Evolutionary conservation across 2,113 vertebrate genomes (phyloP), one percentile per base, ranked within the genome.

Genomic region (Leiothrix lutea): DNA sequence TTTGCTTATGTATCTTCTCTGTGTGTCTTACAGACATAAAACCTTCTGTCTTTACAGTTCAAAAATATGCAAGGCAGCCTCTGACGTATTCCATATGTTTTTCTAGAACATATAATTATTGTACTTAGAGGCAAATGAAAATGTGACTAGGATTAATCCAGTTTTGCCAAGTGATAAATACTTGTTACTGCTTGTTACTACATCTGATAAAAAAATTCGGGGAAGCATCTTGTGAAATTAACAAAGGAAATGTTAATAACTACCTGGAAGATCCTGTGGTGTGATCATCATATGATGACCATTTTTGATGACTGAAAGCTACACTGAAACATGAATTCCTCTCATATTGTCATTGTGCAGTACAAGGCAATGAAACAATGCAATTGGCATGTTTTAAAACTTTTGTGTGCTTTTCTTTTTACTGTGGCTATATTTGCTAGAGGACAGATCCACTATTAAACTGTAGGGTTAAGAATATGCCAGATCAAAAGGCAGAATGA

Each of bases 51-150:
- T 72, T 77, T 36, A 44, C 13, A 38, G 23, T 50, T 73, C 23
- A 87, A 71, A 93, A 62, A 53, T 40, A 64, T 12, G 13, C 36
- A 79, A 57, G 26, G 47, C 50, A 74, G 24, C 23, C 26, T 82
- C 24, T 6, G 1, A 36, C 0, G 0, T 67, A 29, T 15, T 87
- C 17, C 1, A 0, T n/a, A 13, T 57, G 4, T 69, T 77, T 86
- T 80, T 50, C 29, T 77, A 61, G 50, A 53, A n/a, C 6, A 3
- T 53, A 25, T 2, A 1, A 4, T 58, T 94, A 18, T 44, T 70
- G 35, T 12, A 61, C 14, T 79, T 82, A 33, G 15, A 42, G 31
- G 40, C 14, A 64, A 42, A 47, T 60, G 33, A 67, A 45, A 64
- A 56, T 31, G 50, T 38, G 20, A 51, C 35, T 47, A 64, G 26